Evolutionary conservation across 2,113 vertebrate genomes (phyloP), one percentile per base, ranked within the genome.

Genomic region (Oncorhynchus masou): DNA sequence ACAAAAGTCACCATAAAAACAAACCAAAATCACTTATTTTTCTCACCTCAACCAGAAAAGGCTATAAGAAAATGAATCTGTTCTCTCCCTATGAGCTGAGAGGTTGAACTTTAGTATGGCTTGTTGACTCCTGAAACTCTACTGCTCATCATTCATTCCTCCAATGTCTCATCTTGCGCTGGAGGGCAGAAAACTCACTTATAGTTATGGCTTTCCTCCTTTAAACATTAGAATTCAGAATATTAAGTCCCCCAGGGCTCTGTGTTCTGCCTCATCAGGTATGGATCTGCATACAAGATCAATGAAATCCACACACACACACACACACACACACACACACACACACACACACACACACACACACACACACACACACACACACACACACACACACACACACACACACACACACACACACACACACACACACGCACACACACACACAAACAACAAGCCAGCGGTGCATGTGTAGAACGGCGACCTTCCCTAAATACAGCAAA

Each of bases 261-360:
- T 49, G 51, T 65, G 70, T 72, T 82, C 70, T 65, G 70, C 59
- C 73, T 82, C 73, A 75, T 77, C 83, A 79, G 81, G 86, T 75
- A 78, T 57, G 70, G 51, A 86, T 83, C 73, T 85, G 77, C 78
- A 84, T 80, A 79, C 39, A 65, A 49, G 27, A 71, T 88, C 67
- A 83, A 76, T 76, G 76, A 87, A 39, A n/a, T 19, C 1, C 79
- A 86, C 68, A n/a, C 24, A 2, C 48, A 51, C 68, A 45, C 19
- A 22, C 68, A 2, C 19, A 69, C 68, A 45, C 27, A 27, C 79
- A 86, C 68, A n/a, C 48, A 2, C 48, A 51, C 68, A 22, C 20
- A 29, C 79, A 85, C 68, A n/a, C 24, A 2, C 48, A 51, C 68
- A 22, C 20, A 29, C 79, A 85, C 68, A 11, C 24, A 5, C 48